These are phyloP conservation scores for Graphium colonna DNA, from an alignment of 2,888 invertebrate species.

Conservation along the genomic window DNA sequence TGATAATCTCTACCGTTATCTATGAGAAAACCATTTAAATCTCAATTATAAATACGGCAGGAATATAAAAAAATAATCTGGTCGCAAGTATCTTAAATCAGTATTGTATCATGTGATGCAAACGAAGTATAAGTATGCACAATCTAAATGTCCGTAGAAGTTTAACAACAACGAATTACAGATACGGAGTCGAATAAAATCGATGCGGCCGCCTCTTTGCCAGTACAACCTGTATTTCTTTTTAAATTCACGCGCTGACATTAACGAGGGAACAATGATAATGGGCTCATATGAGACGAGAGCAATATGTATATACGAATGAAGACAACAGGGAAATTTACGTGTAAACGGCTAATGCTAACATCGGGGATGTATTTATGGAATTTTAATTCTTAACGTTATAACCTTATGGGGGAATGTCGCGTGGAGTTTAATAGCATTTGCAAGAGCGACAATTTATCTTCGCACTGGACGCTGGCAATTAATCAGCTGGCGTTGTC, in stretches of 20 bases:
- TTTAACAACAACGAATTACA: background rate
- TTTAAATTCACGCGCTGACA: conserved; percentile 17
- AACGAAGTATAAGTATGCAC: background rate
- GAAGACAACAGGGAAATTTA: conserved; percentile 56
- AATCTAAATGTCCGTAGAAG: background rate
- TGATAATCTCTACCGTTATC: too few species aligned
- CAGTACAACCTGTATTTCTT: conserved; percentile 4
- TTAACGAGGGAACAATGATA: conserved; percentile 23
- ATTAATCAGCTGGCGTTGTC: conserved; percentile 76
- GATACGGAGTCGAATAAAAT: background rate
- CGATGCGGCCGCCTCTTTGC: background rate
- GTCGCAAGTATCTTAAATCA: too few species aligned
- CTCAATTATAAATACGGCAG: too few species aligned
- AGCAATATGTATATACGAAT: conserved; percentile 39
- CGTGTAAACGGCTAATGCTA: conserved; percentile 67
- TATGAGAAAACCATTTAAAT: too few species aligned
- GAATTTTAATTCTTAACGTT: conserved; percentile 25
- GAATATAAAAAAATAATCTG: too few species aligned
- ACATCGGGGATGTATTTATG: conserved; percentile 39
- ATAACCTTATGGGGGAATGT: conserved; percentile 23
- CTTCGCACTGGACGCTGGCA: conserved; percentile 67
- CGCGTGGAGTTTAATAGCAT: conserved; percentile 22
- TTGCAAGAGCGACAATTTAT: conserved; percentile 54
- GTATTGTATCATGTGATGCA: too few species aligned
- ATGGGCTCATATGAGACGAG: conserved; percentile 27